phyloP scores from a whole-genome alignment of 1,140 invertebrate genomes.

The Galendromus occidentalis region DNA sequence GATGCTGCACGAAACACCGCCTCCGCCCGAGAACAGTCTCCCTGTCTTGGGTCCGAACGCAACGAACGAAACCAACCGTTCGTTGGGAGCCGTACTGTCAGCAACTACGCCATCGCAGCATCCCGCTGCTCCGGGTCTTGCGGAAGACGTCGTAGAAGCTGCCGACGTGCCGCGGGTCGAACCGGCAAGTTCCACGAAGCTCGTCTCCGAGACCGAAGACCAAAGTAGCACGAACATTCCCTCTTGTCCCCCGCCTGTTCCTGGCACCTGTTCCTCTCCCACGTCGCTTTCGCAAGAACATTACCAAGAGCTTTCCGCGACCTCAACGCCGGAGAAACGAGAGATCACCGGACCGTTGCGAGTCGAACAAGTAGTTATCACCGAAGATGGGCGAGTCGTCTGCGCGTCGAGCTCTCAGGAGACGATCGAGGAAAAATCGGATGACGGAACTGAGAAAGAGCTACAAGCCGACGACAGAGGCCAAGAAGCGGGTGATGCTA shows the following conservation, averaged over 20 bases:
- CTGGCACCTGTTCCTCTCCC: background rate
- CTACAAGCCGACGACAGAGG: background rate
- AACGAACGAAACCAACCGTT: background rate
- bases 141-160: background rate
- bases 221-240: background rate
- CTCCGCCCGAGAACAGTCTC: slow-evolving; percentile 15
- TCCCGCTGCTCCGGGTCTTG: background rate
- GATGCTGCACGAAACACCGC: slow-evolving; percentile 4
- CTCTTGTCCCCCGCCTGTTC: background rate
- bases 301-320: background rate
- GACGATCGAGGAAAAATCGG: slow-evolving; percentile 12
- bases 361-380: slow-evolving; percentile 7
- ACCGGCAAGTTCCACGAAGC: background rate
- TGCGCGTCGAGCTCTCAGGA: slow-evolving; percentile 3
- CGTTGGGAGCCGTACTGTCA: background rate
- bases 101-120: slow-evolving; percentile 3
- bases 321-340: background rate
- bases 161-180: background rate
- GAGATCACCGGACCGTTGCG: background rate
- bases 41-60: background rate
- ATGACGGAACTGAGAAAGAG: slow-evolving; percentile 11
- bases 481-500: slow-evolving; percentile 5
- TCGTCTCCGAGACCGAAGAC: background rate
- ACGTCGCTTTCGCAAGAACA: too few species aligned
- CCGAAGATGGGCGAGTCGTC: slow-evolving; percentile 8